Evolutionary conservation across 2,888 invertebrate genomes (phyloP), one percentile per base, ranked within the genome.

Genomic region (Caenorhabditis becei): DNA sequence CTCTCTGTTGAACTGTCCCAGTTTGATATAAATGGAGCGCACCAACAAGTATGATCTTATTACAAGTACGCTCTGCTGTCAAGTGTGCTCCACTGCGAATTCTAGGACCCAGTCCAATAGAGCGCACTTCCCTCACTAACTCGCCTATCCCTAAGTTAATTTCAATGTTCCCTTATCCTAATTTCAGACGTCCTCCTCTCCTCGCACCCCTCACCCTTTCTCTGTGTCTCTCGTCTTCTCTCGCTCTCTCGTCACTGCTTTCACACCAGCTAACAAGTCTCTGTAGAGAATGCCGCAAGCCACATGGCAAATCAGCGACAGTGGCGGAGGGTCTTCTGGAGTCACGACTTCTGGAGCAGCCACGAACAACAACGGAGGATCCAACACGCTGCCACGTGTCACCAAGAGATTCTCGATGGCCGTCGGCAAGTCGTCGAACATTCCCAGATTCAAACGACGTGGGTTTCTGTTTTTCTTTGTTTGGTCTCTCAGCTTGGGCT

Each of bases 401-500:
- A 47, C 80, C 10, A 80, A 80, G 47, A 62, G 80, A 16, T 16
- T 70, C 3, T 75, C 80, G 14, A 65, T 49, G 4, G 28, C 37
- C 8, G 49, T 47, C 35, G 65, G 56, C 14, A 74, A 69, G 53
- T 35, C 65, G 16, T 69, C 80, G n/a, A 80, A 75, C 24, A 80
- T 80, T 70, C 80, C 80, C 8, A 35, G 80, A 24, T 80, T 80
- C 67, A 80, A 80, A 69, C 49, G 80, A 70, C 80, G 80, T 80
- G 75, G 75, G 80, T n/a, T 51, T 69, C 65, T 23, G n/a, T 26
- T 37, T 16, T 24, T 18, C 47, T 35, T 2, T 51, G 16, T 51
- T 59, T 47, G 32, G 49, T 32, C 14, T 47, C 5, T 11, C 4
- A 16, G 5, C 28, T n/a, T 4, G 53, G 51, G 24, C 26, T 53